Evolutionary conservation across 2,888 invertebrate species (phyloP), one percentile per base, ranked within the genome.

Genomic region (Eupithecia centaureata): DNA sequence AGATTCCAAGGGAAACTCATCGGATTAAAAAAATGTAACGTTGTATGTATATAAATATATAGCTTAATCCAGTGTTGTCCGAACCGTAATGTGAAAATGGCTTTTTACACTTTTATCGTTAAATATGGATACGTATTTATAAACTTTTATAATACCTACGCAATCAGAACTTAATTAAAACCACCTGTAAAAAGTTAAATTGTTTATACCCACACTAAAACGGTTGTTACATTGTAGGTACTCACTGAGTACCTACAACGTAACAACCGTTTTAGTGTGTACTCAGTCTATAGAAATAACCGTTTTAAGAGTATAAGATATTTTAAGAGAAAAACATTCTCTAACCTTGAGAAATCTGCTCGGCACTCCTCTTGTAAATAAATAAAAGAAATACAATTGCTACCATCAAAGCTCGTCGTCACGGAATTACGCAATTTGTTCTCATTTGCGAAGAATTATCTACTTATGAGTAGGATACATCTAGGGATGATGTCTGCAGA

Each of bases 341-440:
- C 4, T 25, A 2, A 10, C 18, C 22, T 18, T 57, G 32, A 57
- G 10, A 8, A 32, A 30, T 5, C 12, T 10, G 30, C 1, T 8
- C n/a, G 30, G 28, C 13, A 32, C 18, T 30, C 10, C n/a, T 12
- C 18, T 57, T 33, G 18, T 57, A 32, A 57, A 57, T 32, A 58
- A 47, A 67, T 47, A 62, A 51, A 51, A 51, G 61, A 59, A 47
- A 59, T 25, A 62, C 52, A 38, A 65, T 71, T 33, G 61, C 60
- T 65, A 65, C 52, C 64, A 59, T 66, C 61, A 64, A 30, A 47
- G 7, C 33, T 32, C 58, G 52, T 58, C 58, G 32, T 69, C 72
- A 69, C 67, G 69, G 52, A 64, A 69, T 58, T 67, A 28, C 58
- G 67, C 65, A 65, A 72, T 72, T 65, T 54, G 61, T 72, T 67